Evolutionary conservation across 2,113 vertebrate species (phyloP), one percentile per base, ranked within the genome.

Genomic region (Anhinga rufa): DNA sequence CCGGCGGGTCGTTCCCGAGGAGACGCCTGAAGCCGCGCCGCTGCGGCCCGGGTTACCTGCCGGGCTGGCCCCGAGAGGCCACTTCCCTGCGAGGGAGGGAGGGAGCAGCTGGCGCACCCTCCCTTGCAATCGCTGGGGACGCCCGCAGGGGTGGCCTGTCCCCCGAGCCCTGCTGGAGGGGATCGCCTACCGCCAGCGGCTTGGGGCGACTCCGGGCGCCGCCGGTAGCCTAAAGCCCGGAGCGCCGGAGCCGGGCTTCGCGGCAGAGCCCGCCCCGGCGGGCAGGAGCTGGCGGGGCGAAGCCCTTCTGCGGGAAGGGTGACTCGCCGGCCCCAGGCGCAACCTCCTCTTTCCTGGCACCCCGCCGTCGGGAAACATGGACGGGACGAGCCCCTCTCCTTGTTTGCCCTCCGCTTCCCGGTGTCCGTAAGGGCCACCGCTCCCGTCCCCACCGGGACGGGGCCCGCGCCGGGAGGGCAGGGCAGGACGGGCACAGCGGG

Each of bases 291-390:
- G 48, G 52, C 64, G 21, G 6, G 12, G 66, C 29, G 29, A 62
- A 8, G 46, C 10, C n/a, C 32, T 14, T 20, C 60, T 6, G 36
- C 7, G 14, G 64, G 20, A 29, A 48, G 12, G 12, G 22, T 1
- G 34, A 32, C n/a, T 34, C 12, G 28, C 32, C 18, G 3, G 40
- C 2, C 8, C 38, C 51, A 17, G 58, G 24, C 2, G n/a, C 61
- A 68, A 0, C 9, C 62, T 82, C 11, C 3, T 26, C 32, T 48
- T 55, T 54, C 26, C 19, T 38, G 86, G 52, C 82, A 34, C 29
- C 32, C 9, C 4, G 5, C 66, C 29, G n/a, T 4, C 4, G 18
- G 68, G 57, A 51, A 71, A 42, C 7, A 3, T 0, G 68, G 40
- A 9, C 7, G n/a, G 32, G 24, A 25, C 3, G 78, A 80, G 15